These are phyloP conservation scores for Oreohelix idahoensis DNA, from an alignment of 1,140 invertebrate species.

Conservation along the genomic window DNA sequence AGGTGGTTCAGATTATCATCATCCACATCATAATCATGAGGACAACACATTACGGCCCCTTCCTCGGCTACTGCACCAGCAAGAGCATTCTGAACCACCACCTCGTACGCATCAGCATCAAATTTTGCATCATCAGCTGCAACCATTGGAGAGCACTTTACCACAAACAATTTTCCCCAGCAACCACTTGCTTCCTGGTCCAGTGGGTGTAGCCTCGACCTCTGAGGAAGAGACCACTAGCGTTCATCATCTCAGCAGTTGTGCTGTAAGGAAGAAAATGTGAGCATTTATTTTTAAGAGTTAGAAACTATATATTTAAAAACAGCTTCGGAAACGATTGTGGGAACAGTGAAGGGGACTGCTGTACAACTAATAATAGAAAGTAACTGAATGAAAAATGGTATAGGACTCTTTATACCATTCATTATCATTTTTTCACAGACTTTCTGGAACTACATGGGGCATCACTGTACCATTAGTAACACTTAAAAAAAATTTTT, in stretches of 20 bases:
- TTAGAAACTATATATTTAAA: too few relatives aligned
- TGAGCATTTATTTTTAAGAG: too few relatives aligned
- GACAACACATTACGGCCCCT: background rate
- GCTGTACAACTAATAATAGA: too few relatives aligned
- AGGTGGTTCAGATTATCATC: constrained; percentile 20
- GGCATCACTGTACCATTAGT: too few relatives aligned
- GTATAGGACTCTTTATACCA: too few relatives aligned
- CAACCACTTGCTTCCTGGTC: background rate
- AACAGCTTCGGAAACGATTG: too few relatives aligned
- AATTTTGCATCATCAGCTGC: background rate
- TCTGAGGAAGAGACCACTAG: too few relatives aligned
- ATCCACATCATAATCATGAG: background rate
- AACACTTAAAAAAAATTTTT: too few relatives aligned
- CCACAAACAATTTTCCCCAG: background rate
- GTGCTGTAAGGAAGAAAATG: background rate
- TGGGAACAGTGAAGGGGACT: too few relatives aligned
- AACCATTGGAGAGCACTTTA: background rate
- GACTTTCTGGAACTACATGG: too few relatives aligned
- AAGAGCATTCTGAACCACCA: background rate
- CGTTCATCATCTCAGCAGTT: background rate
- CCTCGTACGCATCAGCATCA: background rate
- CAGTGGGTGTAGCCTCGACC: constrained; percentile 11
- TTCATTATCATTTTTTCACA: too few relatives aligned
- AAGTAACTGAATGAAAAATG: too few relatives aligned
- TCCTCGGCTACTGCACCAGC: background rate